Percentiles rank a stretch among this genome's conserved stretches.
phyloP scores from a whole-genome alignment of 2,888 invertebrate genomes.

The Hybos culiciformis region DNA sequence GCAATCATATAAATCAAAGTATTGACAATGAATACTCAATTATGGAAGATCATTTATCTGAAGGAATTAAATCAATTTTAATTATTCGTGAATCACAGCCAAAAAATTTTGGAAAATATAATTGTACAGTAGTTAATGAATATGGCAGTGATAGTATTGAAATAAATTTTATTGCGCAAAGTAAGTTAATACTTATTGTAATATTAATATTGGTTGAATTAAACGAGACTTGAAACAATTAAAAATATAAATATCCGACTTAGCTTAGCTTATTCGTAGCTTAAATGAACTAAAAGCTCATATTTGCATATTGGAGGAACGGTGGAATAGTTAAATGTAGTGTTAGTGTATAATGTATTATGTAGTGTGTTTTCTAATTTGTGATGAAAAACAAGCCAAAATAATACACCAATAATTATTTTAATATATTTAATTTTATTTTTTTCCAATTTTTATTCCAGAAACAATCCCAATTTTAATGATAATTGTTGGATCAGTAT shows the following conservation, averaged over 20 bases:
- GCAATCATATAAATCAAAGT: slow-evolving; percentile 61
- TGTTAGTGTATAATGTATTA: too few relatives aligned
- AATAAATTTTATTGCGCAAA: slow-evolving; percentile 73
- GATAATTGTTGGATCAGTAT: slow-evolving; percentile 65
- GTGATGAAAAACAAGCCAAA: background rate
- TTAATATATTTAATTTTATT: background rate
- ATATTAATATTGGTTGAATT: too few relatives aligned
- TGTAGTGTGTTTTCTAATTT: too few relatives aligned
- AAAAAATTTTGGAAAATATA: slow-evolving; percentile 82
- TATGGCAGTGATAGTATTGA: slow-evolving; percentile 77
- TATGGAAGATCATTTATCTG: slow-evolving; percentile 57
- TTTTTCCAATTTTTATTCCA: slow-evolving; percentile 31
- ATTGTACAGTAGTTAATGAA: slow-evolving; percentile 84
- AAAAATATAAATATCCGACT: too few relatives aligned
- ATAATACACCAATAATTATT: background rate
- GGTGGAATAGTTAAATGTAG: too few relatives aligned
- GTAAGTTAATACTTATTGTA: too few relatives aligned
- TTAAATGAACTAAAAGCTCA: too few relatives aligned
- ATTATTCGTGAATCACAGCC: slow-evolving; percentile 76
- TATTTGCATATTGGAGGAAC: too few relatives aligned
- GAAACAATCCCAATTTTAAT: slow-evolving; percentile 66
- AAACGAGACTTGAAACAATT: too few relatives aligned
- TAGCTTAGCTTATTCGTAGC: too few relatives aligned
- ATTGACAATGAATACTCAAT: slow-evolving; percentile 62
- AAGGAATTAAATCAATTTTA: slow-evolving; percentile 77